Evolutionary conservation across 2,888 invertebrate genomes (phyloP).

Genomic region (Drosophila melanosoma): DNA sequence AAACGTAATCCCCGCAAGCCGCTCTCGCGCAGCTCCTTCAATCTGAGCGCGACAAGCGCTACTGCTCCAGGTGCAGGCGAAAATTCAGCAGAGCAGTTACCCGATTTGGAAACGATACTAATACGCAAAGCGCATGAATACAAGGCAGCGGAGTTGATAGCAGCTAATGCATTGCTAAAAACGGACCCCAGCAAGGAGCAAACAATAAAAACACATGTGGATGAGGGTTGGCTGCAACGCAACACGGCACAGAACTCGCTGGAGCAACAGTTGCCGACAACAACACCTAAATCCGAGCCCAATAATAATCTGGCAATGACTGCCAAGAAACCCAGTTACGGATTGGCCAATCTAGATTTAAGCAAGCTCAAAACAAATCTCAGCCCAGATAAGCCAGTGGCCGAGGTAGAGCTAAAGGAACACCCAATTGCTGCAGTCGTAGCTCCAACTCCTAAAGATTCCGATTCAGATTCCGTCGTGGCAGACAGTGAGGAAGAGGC

Average conservation of each 20-base stretch:
- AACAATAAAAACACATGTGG: constrained; percentile 75
- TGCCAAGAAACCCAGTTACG: constrained; percentile 63
- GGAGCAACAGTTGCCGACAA: constrained; percentile 7
- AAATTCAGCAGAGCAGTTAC: constrained; percentile 65
- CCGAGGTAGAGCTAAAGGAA: neutral
- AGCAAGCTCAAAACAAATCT: constrained; percentile 55
- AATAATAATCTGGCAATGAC: constrained; percentile 40
- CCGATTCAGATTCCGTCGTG: constrained; percentile 89
- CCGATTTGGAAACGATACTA: constrained; percentile 84
- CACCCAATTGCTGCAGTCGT: neutral
- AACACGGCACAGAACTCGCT: constrained; percentile 59
- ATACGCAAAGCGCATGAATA: constrained; percentile 81
- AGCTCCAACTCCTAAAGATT: constrained; percentile 41
- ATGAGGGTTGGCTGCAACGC: constrained; percentile 87
- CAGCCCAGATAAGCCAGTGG: neutral
- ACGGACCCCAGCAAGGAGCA: constrained; percentile 49
- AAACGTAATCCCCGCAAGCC: constrained; percentile 92
- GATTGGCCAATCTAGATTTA: constrained; percentile 85
- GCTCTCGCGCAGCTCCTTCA: constrained; percentile 81
- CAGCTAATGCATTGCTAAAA: constrained; percentile 60
- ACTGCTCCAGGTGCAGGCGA: neutral
- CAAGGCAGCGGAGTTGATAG: constrained; percentile 55
- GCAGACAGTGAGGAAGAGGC: constrained; percentile 89
- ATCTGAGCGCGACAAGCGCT: constrained; percentile 15
- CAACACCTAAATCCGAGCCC: constrained; percentile 6